Evolutionary conservation across 2,797 vertebrate genomes (phyloP), one percentile per base, ranked within the genome.

Genomic region (Spea hammondii): DNA sequence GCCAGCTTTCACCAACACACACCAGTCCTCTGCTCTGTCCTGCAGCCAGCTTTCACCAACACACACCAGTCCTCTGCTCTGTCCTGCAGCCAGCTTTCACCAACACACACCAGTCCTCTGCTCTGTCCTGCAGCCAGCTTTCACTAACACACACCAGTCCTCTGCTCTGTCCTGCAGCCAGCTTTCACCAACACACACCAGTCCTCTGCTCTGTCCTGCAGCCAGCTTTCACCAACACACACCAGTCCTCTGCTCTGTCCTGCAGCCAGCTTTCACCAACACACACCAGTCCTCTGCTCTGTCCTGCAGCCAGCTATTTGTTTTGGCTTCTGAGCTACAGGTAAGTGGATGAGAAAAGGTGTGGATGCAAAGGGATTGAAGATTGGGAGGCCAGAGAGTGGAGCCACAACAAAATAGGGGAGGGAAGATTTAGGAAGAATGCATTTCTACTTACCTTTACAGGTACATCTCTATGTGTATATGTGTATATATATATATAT

Each of bases 261-360:
- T 32, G 2, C 32, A 32, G 32, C 32, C 32, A 32, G 32, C 32
- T 32, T 32, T 32, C 32, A 32, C 32, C 32, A 32, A 32, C 9
- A 13, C 9, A 13, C 55, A 11, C 3, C 9, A 57, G 2, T 2
- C 12, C 55, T 5, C 55, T 57, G 8, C 55, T 57, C 12, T 57
- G 55, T 10, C 8, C 32, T 32, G 32, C 55, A 57, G 5, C 9
- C 55, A 57, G 55, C n/a, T 72, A 8, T 50, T 55, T 60, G 14
- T 68, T 57, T 51, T 60, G 11, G 53, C 45, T 46, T 66, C 71
- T 65, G 67, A 54, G 65, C 74, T 77, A 77, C 74, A 77, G 79
- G 79, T 81, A 81, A 81, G 79, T 74, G 69, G 53, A 14, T 13
- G 46, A 57, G 48, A 48, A 60, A 44, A 13, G 54, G 60, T 8